Conservation (phyloP, 1,140 invertebrate genomes). For the Telenomus remus region DNA sequence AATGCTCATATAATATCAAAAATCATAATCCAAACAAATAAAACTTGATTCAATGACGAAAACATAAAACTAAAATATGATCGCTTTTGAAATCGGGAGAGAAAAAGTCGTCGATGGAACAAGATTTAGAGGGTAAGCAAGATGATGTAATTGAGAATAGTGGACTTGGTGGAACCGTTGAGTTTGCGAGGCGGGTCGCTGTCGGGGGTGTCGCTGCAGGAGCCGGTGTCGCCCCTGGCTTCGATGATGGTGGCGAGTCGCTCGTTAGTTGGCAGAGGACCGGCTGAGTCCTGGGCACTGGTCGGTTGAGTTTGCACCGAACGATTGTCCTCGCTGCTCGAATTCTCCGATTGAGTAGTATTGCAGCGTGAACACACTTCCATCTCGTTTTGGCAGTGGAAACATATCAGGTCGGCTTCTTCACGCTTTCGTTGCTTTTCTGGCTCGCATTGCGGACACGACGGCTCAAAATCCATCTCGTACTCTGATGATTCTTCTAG, state of each 20-base stretch:
- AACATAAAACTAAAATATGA: too few species aligned
- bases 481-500: constrained; percentile 56
- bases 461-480: constrained; percentile 57
- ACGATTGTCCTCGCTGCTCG: constrained; percentile 62
- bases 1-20: too few species aligned
- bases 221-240: constrained; percentile 62
- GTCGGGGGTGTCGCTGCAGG: constrained; percentile 67
- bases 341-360: constrained; percentile 44
- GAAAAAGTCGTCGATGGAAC: constrained; percentile 8
- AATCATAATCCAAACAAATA: too few species aligned
- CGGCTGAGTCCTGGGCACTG: constrained; percentile 23
- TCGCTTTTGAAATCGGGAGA: too few species aligned
- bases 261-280: constrained; percentile 33
- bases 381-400: constrained; percentile 66
- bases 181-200: constrained; percentile 63
- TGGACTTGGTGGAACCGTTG: constrained; percentile 65
- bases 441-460: constrained; percentile 57
- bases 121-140: constrained; percentile 70
- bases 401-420: constrained; percentile 69
- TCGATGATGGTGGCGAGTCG: constrained; percentile 71
- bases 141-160: constrained; percentile 72
- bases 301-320: constrained; percentile 70
- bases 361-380: constrained; percentile 52
- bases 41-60: too few species aligned
- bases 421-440: constrained; percentile 45